These are phyloP conservation scores for Poeciliopsis retropinna DNA, from an alignment of 2,113 vertebrate species.

Conservation along the genomic window DNA sequence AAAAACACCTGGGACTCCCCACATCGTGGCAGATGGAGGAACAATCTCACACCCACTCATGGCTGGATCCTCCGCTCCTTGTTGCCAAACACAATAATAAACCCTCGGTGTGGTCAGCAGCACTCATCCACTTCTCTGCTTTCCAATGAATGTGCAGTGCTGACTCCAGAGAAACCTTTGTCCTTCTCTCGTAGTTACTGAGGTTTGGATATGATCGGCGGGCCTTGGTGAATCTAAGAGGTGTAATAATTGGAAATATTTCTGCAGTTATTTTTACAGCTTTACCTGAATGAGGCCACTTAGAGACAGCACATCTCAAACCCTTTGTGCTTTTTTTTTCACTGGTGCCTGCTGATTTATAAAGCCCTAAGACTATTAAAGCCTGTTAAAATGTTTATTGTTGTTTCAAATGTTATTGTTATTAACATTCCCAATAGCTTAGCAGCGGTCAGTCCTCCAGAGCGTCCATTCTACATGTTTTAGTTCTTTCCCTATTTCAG, in stretches of 20 bases:
- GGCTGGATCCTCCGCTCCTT: conserved; percentile 47
- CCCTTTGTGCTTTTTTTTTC: background rate
- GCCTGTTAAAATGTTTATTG: background rate
- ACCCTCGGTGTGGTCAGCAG: conserved; percentile 48
- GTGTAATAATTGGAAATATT: background rate
- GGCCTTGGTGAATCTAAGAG: background rate
- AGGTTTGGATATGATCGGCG: conserved; percentile 16
- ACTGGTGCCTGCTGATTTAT: background rate
- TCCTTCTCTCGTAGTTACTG: conserved; percentile 1
- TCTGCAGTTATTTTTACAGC: background rate
- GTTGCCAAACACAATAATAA: conserved; percentile 75
- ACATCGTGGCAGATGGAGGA: conserved; percentile 64
- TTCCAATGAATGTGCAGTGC: conserved; percentile 57
- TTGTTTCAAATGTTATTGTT: background rate
- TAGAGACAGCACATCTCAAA: background rate
- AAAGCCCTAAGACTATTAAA: background rate
- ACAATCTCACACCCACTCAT: conserved; percentile 57
- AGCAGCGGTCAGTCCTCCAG: no score
- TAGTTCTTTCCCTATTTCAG: no score
- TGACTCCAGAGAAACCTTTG: conserved; percentile 29
- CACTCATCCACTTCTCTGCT: conserved; percentile 38
- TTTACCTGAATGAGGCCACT: background rate
- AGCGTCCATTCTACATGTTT: no score
- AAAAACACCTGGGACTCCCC: conserved; percentile 72
- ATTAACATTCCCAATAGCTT: no score